Evolutionary conservation across 2,113 vertebrate genomes (phyloP).

Genomic region (Smithornis capensis): DNA sequence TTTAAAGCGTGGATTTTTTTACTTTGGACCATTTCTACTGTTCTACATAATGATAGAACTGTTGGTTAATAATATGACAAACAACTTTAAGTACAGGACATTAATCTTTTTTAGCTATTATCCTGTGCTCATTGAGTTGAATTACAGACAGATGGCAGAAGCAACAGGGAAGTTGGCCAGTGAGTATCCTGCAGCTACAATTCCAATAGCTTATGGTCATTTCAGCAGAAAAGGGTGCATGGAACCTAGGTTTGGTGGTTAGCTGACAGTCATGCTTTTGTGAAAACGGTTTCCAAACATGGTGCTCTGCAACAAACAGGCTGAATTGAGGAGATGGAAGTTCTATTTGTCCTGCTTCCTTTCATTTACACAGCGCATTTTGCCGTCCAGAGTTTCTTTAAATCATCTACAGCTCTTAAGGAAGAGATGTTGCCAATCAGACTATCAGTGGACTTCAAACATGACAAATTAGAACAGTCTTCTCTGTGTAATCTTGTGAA

Average conservation of each 20-base stretch:
- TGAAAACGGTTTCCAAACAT: neutral
- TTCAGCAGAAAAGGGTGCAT: neutral
- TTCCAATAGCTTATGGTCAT: constrained; percentile 37
- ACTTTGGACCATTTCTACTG: neutral
- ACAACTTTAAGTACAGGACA: neutral
- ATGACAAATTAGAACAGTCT: neutral
- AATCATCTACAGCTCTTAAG: neutral
- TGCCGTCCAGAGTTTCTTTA: neutral
- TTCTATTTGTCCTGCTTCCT: neutral
- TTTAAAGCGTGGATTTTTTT: neutral
- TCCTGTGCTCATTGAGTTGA: constrained; percentile 3
- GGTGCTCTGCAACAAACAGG: neutral
- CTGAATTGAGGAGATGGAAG: neutral
- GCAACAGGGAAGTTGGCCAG: constrained; percentile 31
- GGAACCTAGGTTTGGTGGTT: neutral
- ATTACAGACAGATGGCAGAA: constrained; percentile 58
- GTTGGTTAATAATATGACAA: neutral
- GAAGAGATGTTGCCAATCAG: neutral
- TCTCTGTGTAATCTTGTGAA: neutral
- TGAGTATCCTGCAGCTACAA: neutral
- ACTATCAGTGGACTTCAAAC: neutral
- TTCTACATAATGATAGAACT: neutral
- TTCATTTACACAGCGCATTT: neutral
- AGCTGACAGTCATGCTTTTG: neutral
- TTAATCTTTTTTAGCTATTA: neutral